Evolutionary conservation across 2,113 vertebrate genomes (phyloP).

Genomic region (Grus americana): DNA sequence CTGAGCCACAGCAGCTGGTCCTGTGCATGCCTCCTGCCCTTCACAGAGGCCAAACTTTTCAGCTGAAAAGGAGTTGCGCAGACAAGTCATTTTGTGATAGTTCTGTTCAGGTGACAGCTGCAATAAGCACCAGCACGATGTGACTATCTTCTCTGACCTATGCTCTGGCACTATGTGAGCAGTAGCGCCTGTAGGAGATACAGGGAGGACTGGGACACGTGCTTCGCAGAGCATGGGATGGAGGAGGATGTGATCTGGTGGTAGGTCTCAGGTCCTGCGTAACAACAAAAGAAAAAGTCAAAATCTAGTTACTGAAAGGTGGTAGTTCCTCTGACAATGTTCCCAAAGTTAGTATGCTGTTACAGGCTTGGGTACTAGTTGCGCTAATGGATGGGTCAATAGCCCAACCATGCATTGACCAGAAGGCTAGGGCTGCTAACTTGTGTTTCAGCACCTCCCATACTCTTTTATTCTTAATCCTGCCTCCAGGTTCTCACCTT

Average conservation of each 20-base stretch:
- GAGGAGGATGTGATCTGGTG: neutral
- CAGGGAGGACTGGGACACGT: neutral
- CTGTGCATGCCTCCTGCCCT: neutral
- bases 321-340: neutral
- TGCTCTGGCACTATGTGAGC: neutral
- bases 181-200: neutral
- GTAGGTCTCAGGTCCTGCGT: neutral
- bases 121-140: rapidly evolving
- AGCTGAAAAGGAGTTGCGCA: neutral
- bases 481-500: neutral
- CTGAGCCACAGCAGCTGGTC: neutral
- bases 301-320: neutral
- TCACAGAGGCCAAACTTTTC: neutral
- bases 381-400: neutral
- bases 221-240: neutral
- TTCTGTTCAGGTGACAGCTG: neutral
- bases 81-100: neutral
- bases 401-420: neutral
- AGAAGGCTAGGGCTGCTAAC: neutral
- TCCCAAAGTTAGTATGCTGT: neutral
- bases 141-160: neutral
- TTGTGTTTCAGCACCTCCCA: neutral
- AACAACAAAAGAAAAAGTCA: neutral
- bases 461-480: neutral
- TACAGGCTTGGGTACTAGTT: neutral